These are phyloP conservation scores for Cynocephalus volans DNA, from an alignment of 2,113 vertebrate genomes.

Conservation along the genomic window DNA sequence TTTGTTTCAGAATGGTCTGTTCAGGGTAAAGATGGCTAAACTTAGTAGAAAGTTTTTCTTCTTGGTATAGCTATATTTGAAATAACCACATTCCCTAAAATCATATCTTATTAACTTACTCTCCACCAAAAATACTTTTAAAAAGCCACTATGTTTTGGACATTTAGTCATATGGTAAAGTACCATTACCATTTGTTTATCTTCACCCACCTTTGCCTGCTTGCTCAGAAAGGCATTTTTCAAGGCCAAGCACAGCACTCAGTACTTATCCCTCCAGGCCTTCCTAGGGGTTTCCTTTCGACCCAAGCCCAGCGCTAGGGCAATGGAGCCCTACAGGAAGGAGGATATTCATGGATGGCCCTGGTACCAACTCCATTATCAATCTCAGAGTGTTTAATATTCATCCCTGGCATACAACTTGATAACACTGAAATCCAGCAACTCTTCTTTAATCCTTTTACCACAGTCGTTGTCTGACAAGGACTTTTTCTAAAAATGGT, in stretches of 20 bases:
- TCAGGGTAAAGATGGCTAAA: not conserved
- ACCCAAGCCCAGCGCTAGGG: not conserved
- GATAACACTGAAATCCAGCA: not conserved
- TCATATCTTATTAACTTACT: not conserved
- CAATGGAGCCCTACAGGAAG: no score
- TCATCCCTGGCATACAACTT: no score
- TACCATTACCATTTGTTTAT: fast-evolving
- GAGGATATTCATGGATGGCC: no score
- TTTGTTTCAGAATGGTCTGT: not conserved
- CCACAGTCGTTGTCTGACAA: not conserved
- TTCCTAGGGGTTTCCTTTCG: not conserved
- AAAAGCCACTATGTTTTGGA: not conserved
- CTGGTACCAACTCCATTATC: fast-evolving
- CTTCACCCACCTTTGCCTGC: not conserved
- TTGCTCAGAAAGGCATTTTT: not conserved
- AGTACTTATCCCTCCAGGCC: not conserved
- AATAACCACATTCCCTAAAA: not conserved
- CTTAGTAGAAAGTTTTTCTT: not conserved
- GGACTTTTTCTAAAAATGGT: not conserved
- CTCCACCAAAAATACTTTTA: not conserved
- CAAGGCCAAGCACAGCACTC: not conserved
- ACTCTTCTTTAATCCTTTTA: not conserved
- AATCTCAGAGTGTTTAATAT: not conserved
- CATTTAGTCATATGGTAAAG: not conserved
- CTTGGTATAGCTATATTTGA: not conserved